Conservation (phyloP, 1,140 invertebrate genomes). For the Temnothorax curvispinosus region DNA sequence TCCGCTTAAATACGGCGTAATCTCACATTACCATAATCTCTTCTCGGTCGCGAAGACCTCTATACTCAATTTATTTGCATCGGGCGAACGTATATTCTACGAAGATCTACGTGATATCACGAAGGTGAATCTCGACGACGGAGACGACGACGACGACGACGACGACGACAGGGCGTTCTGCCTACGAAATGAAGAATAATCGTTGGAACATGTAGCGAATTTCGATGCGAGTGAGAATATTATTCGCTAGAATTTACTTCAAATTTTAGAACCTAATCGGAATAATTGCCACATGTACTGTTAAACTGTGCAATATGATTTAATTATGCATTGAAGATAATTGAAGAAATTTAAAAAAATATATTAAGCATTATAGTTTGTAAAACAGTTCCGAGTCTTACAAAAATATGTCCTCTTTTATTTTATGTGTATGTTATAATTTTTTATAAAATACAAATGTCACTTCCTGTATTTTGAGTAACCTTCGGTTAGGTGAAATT, state of each 20-base stretch:
- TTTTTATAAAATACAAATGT: slow-evolving; percentile 26
- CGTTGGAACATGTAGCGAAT: slow-evolving; percentile 32
- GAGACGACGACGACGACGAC: not conserved
- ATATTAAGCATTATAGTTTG: not conserved
- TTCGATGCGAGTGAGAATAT: slow-evolving; percentile 1
- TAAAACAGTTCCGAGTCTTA: not conserved
- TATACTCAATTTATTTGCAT: slow-evolving; percentile 58
- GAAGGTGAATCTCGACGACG: slow-evolving; percentile 21
- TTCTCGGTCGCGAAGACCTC: slow-evolving; percentile 51
- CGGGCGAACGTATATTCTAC: slow-evolving; percentile 9
- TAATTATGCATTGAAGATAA: slow-evolving; percentile 3
- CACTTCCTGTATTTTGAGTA: slow-evolving; percentile 21
- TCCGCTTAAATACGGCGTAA: slow-evolving; percentile 63
- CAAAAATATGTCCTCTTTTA: not conserved
- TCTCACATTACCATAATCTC: slow-evolving; percentile 71
- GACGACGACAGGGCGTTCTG: not conserved
- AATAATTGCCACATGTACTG: not conserved
- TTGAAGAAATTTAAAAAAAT: not conserved
- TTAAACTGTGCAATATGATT: not conserved
- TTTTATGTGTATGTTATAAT: not conserved
- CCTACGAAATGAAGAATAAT: slow-evolving; percentile 48
- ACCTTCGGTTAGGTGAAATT: slow-evolving; percentile 20
- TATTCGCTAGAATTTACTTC: slow-evolving; percentile 9
- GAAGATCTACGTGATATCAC: slow-evolving; percentile 26
- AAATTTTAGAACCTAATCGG: not conserved